phyloP scores from a whole-genome alignment of 2,113 vertebrate species.

The Theristicus caerulescens region DNA sequence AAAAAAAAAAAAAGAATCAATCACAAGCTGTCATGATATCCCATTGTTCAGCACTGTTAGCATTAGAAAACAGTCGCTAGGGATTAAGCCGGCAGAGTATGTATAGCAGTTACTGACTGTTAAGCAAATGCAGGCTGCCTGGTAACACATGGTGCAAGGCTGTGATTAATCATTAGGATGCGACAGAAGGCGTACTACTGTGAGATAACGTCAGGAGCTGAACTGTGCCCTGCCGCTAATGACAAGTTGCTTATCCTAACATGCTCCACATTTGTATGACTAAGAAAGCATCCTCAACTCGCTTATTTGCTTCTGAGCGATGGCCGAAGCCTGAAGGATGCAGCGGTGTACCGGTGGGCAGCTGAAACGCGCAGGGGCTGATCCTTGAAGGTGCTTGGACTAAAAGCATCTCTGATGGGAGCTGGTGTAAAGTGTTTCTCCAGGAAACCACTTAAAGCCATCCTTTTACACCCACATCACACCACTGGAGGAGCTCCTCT shows the following conservation, averaged over 20 bases:
- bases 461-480: background rate
- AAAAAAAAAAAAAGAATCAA: background rate
- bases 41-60: constrained; percentile 48
- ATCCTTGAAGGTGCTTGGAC: too few relatives aligned
- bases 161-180: constrained; percentile 53
- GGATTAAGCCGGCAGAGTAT: constrained; percentile 24
- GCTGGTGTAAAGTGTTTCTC: background rate
- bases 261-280: background rate
- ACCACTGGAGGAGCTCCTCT: background rate
- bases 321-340: background rate
- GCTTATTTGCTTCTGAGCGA: background rate
- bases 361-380: rapidly evolving
- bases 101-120: background rate
- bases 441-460: background rate
- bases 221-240: constrained; percentile 34
- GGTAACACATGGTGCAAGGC: constrained; percentile 40
- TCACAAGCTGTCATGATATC: constrained; percentile 13
- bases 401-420: background rate
- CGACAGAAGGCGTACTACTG: constrained; percentile 20
- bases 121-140: constrained; percentile 55
- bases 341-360: background rate
- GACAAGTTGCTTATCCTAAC: constrained; percentile 15
- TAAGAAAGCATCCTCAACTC: background rate
- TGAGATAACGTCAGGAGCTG: constrained; percentile 16
- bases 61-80: constrained; percentile 29